These are phyloP conservation scores for Amphibalanus amphitrite DNA, from an alignment of 1,140 invertebrate species.

Conservation along the genomic window DNA sequence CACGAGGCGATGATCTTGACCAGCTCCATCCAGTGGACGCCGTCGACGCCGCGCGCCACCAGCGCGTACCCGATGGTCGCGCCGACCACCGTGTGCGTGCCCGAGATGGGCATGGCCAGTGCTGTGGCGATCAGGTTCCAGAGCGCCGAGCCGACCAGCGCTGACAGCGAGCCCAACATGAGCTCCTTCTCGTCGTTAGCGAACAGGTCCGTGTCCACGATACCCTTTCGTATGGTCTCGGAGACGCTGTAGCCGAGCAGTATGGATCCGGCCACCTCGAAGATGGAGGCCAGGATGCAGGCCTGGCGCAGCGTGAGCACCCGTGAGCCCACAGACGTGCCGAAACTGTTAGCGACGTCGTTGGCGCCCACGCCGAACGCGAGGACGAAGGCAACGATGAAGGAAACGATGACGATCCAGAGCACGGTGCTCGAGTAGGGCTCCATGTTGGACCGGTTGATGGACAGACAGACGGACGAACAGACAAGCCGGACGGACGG, in stretches of 20 bases:
- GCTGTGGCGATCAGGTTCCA: conserved; percentile 92
- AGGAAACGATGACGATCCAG: conserved; percentile 33
- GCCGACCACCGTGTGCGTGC: conserved; percentile 95
- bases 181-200: conserved; percentile 62
- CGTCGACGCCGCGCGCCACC: conserved; percentile 66
- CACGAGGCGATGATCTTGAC: conserved; percentile 82
- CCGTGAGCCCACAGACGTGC: conserved; percentile 88
- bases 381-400: conserved; percentile 42
- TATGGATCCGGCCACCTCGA: conserved; percentile 77
- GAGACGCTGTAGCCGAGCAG: conserved; percentile 92
- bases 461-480: no score
- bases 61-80: conserved; percentile 93
- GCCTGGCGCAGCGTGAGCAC: conserved; percentile 84
- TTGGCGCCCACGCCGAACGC: conserved; percentile 70
- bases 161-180: conserved; percentile 80
- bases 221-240: conserved; percentile 94
- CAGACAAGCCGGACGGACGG: no score
- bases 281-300: conserved; percentile 84
- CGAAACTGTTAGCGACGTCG: conserved; percentile 97
- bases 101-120: conserved; percentile 86
- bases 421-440: conserved; percentile 40
- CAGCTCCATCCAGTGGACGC: conserved; percentile 66
- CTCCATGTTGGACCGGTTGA: conserved; percentile 28
- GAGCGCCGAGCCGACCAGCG: conserved; percentile 65
- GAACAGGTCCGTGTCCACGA: conserved; percentile 73